These are phyloP conservation scores for Bubalus kerabau DNA, from an alignment of 2,113 vertebrate genomes.

Conservation along the genomic window DNA sequence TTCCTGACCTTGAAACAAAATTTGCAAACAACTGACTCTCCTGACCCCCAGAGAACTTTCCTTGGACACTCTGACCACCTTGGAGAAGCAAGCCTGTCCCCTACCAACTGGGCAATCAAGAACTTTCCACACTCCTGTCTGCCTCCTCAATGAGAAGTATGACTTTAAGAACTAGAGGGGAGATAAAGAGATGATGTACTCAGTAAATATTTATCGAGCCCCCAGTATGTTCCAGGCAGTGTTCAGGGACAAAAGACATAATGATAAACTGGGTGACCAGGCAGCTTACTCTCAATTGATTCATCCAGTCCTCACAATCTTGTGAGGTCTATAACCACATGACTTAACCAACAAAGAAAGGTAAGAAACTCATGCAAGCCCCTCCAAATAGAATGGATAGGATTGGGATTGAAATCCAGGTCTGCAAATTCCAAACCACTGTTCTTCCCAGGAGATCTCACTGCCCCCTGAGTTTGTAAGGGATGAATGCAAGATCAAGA, in stretches of 20 bases:
- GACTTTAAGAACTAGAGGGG: neutral
- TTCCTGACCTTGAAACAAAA: neutral
- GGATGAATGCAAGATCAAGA: neutral
- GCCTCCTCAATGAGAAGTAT: neutral
- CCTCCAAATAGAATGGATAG: neutral
- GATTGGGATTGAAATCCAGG: neutral
- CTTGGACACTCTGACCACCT: neutral
- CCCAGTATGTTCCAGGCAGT: neutral
- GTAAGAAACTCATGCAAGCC: neutral
- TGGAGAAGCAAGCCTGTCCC: neutral
- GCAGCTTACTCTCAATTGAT: neutral
- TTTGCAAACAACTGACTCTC: neutral
- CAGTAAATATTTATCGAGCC: neutral
- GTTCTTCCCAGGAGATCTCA: neutral
- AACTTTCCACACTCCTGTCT: neutral
- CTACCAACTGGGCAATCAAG: neutral
- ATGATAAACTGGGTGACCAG: neutral
- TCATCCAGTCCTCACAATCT: neutral
- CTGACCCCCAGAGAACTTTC: neutral
- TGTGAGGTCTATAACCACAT: neutral
- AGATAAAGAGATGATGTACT: neutral
- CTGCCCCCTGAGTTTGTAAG: neutral
- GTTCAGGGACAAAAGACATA: neutral
- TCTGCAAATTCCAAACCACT: neutral
- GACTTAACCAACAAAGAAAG: neutral